Conservation (phyloP, 1,140 invertebrate species). For the Tetramorium alpestre region DNA sequence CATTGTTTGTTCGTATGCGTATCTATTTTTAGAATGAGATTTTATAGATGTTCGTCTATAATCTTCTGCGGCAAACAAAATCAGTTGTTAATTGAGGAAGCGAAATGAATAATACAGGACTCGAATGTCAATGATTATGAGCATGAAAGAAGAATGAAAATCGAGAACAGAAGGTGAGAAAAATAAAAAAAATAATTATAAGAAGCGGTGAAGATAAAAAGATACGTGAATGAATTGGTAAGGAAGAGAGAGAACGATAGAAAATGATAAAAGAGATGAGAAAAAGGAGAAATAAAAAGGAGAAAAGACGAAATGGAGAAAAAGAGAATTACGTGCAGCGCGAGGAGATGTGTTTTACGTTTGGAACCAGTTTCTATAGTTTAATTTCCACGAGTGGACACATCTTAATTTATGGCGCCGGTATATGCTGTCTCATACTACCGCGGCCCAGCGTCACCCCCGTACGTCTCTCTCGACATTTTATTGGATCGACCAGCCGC, state of each 20-base stretch:
- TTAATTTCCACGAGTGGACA: conserved; percentile 84
- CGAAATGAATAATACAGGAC: background rate
- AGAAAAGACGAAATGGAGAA: conserved; percentile 23
- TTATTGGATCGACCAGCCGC: conserved; percentile 80
- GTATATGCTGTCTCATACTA: conserved; percentile 54
- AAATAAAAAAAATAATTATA: background rate
- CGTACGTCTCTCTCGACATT: conserved; percentile 81
- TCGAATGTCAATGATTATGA: background rate
- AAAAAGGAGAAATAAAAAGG: conserved; percentile 58
- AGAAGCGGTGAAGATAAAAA: background rate
- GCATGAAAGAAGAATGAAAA: background rate
- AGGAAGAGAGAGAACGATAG: conserved; percentile 46
- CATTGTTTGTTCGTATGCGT: background rate
- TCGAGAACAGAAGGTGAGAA: background rate
- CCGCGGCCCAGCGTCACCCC: conserved; percentile 44
- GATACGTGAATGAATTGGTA: conserved; percentile 60
- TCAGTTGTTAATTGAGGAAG: background rate
- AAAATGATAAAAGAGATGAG: background rate
- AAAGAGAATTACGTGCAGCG: background rate
- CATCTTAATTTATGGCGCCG: conserved; percentile 82
- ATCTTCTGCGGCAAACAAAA: background rate
- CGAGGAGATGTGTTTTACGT: conserved; percentile 77
- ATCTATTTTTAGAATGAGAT: background rate
- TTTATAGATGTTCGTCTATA: background rate
- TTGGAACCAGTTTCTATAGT: conserved; percentile 83